These are phyloP conservation scores for Stylophora pistillata DNA, from an alignment of 64 coral and sea anemone genomes.

Conservation along the genomic window DNA sequence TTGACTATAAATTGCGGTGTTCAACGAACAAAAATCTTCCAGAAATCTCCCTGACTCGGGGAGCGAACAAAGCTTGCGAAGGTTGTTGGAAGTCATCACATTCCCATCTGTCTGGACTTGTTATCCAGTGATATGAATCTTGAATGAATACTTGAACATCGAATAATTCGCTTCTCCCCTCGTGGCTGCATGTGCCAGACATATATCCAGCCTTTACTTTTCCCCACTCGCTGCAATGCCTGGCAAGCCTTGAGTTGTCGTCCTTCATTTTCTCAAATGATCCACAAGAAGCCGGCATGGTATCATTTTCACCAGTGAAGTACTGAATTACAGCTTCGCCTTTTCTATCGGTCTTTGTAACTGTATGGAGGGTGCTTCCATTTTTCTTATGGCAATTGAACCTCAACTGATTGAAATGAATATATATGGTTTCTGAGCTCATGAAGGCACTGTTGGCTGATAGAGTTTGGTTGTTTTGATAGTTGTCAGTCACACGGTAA, in stretches of 20 bases:
- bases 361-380: slow-evolving; percentile 1
- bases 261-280: background rate
- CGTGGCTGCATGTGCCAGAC: background rate
- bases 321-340: background rate
- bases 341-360: background rate
- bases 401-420: slow-evolving; percentile 30
- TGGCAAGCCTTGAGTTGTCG: slow-evolving; percentile 17
- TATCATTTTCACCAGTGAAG: background rate
- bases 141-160: background rate
- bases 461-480: slow-evolving; percentile 2
- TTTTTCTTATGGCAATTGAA: slow-evolving; percentile 16
- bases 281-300: background rate
- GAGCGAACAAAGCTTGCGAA: too few relatives aligned
- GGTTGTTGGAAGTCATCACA: background rate
- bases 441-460: background rate
- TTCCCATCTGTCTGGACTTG: background rate
- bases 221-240: background rate
- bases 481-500: slow-evolving; percentile 1
- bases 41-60: slow-evolving; percentile 6
- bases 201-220: background rate
- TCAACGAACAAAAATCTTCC: slow-evolving; percentile 35
- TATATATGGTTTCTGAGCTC: background rate
- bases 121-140: background rate
- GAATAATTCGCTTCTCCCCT: background rate
- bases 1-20: too few relatives aligned